Percentiles rank a stretch among this genome's conserved stretches.
Conservation (phyloP, 53 echinoderm and acorn worm species). For the Luidia sarsii region DNA sequence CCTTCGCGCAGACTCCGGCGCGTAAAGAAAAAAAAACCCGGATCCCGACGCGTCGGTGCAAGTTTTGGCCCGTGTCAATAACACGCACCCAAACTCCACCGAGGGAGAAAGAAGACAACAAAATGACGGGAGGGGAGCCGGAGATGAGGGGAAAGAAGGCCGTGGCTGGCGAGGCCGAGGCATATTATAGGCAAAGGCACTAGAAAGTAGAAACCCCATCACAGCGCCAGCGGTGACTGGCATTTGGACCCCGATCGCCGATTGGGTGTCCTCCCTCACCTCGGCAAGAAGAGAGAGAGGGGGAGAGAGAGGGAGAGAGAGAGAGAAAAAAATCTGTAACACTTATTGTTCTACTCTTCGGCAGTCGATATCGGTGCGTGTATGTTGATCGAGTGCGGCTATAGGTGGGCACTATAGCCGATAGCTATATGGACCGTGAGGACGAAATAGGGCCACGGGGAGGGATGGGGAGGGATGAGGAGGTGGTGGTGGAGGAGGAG, state of each 20-base stretch:
- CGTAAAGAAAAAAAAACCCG: no score
- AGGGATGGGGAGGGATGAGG: no score
- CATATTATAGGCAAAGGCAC: no score
- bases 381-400: conserved; percentile 40
- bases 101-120: background rate
- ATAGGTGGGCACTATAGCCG: conserved; percentile 13
- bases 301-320: no score
- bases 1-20: no score
- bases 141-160: conserved; percentile 9
- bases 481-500: no score
- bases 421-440: conserved; percentile 35
- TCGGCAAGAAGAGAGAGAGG: no score
- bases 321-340: conserved; percentile 42
- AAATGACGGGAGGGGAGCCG: background rate
- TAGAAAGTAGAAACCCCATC: no score
- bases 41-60: no score
- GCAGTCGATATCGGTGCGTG: conserved; percentile 43
- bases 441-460: background rate
- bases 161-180: no score
- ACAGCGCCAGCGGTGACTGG: conserved; percentile 34
- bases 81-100: conserved; percentile 37
- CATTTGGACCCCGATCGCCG: conserved; percentile 44
- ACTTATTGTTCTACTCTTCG: conserved; percentile 56
- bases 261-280: conserved; percentile 35
- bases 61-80: no score